Percentiles rank a stretch among this genome's conserved stretches.
Evolutionary conservation across 2,113 vertebrate species (phyloP).

Genomic region (Xiphophorus hellerii): DNA sequence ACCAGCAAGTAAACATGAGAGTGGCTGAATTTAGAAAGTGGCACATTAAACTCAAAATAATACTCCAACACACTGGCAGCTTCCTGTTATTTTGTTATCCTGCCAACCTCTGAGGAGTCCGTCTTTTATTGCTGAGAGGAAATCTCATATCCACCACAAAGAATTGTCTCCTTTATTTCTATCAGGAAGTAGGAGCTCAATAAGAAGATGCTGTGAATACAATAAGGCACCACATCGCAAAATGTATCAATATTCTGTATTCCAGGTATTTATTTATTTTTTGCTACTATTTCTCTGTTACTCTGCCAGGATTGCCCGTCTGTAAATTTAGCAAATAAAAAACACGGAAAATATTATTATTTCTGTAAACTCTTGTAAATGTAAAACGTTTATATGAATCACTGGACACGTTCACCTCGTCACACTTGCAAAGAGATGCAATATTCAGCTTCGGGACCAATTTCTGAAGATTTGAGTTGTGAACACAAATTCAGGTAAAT

Average conservation of each 20-base stretch:
- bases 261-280: too few species aligned
- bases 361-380: not conserved
- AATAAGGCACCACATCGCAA: not conserved
- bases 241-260: not conserved
- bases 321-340: not conserved
- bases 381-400: not conserved
- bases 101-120: slow-evolving; percentile 1
- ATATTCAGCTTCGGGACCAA: not conserved
- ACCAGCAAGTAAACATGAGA: slow-evolving; percentile 1
- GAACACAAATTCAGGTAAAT: not conserved
- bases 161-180: not conserved
- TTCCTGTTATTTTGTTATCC: not conserved
- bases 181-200: not conserved
- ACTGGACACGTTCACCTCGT: not conserved
- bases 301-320: not conserved
- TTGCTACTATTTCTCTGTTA: not conserved
- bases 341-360: not conserved
- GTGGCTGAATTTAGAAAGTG: not conserved
- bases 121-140: not conserved
- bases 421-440: not conserved
- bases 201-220: not conserved
- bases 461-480: not conserved
- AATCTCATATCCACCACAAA: not conserved
- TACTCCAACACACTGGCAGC: not conserved
- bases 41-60: not conserved